Evolutionary conservation across 1,140 invertebrate species (phyloP), one percentile per base, ranked within the genome.

Genomic region (Drosophila cardini): DNA sequence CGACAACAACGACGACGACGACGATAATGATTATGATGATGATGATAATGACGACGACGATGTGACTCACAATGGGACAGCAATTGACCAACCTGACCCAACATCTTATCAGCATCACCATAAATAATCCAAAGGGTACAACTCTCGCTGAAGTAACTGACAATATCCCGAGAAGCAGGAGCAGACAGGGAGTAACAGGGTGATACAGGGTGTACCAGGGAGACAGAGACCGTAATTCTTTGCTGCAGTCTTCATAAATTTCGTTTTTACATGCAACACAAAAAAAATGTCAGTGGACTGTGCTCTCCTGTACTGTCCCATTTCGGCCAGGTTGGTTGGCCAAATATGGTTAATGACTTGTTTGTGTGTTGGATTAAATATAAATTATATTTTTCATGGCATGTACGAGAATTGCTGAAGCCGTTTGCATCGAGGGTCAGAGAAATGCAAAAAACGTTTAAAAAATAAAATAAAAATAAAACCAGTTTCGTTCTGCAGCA

Each of bases 201-300:
- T 13, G 13, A 48, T n/a, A n/a, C n/a, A n/a, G 38, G 8, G 11
- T 32, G 16, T 16, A 1, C 43, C 5, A 4, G 16, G 4, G 13
- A 42, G 21, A 63, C 50, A 42, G 52, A 50, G 11, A 72, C 60
- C 71, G 83, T 79, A 87, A 87, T 65, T 86, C 79, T 89, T 87
- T 76, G 68, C 68, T 83, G 83, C 83, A 87, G 83, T 86, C 83
- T 87, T 87, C 83, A 86, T 86, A 86, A 87, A 86, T 86, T 86
- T 82, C 53, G 40, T 73, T 76, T 77, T 58, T 76, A 87, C 82
- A 86, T 79, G 75, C 63, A 64, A 52, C 63, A 26, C 1, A 64
- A 46, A 64, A 46, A 48, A 60, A 52, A 73, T 77, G 82, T 60
- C 80, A 77, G 64, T 50, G 67, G 16, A 26, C 4, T 3, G 21